Percentiles rank a stretch among this genome's conserved stretches.
Conservation (phyloP, 2,797 vertebrate species). For the Phalloptychus januarius region DNA sequence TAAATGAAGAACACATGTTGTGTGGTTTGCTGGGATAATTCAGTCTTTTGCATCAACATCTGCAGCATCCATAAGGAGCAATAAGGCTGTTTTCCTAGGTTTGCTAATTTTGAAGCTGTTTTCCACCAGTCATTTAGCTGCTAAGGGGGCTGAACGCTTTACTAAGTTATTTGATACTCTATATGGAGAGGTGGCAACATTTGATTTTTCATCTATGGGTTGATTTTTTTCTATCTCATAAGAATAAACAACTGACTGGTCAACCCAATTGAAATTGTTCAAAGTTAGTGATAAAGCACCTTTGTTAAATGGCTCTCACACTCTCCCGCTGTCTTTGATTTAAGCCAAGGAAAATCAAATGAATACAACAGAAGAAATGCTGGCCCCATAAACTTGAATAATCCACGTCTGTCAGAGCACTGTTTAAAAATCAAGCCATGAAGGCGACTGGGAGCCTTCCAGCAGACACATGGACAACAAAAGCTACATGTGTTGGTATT, state of each 20-base stretch:
- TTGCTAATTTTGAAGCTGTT: not conserved
- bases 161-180: not conserved
- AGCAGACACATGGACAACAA: conserved; percentile 67
- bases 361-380: conserved; percentile 43
- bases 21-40: not conserved
- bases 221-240: not conserved
- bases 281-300: conserved; percentile 1
- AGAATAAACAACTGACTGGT: not conserved
- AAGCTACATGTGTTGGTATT: conserved; percentile 52
- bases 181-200: not conserved
- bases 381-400: conserved; percentile 35
- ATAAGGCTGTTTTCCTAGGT: not conserved
- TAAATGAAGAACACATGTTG: not conserved
- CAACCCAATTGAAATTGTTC: not conserved
- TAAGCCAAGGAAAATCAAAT: conserved; percentile 41
- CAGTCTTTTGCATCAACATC: not conserved
- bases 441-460: conserved; percentile 60
- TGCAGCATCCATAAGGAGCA: not conserved
- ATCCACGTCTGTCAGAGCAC: conserved; percentile 37
- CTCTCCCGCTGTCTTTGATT: conserved; percentile 19
- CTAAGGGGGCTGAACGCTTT: not conserved
- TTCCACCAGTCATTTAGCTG: not conserved
- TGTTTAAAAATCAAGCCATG: conserved; percentile 48
- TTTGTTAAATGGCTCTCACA: conserved; percentile 7
- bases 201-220: not conserved